Evolutionary conservation across 2,797 vertebrate genomes (phyloP).

Genomic region (Tarsius wallacei): DNA sequence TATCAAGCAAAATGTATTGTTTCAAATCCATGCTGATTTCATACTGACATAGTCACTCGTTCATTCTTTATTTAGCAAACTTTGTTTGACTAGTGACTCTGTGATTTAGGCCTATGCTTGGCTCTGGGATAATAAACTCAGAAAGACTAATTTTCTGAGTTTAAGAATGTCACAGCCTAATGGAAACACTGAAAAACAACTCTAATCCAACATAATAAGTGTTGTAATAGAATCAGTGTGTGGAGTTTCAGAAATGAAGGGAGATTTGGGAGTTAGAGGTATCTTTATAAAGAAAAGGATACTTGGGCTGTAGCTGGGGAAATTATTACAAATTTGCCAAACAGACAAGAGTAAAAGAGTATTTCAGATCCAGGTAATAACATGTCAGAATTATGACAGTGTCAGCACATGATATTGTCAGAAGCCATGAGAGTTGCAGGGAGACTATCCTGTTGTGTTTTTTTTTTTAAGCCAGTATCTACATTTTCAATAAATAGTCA

Average conservation of each 20-base stretch:
- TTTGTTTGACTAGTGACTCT: background rate
- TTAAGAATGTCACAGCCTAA: background rate
- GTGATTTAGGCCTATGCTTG: background rate
- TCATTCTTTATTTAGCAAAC: background rate
- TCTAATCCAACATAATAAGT: background rate
- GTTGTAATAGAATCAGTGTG: background rate
- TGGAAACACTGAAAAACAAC: background rate
- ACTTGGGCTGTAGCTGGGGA: background rate
- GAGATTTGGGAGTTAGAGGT: background rate
- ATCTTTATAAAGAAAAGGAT: background rate
- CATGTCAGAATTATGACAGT: background rate
- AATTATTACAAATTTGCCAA: background rate
- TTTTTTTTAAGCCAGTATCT: background rate
- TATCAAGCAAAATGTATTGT: background rate
- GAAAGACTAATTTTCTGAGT: slow-evolving; percentile 5
- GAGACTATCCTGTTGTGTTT: background rate
- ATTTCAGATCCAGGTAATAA: background rate
- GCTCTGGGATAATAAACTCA: slow-evolving; percentile 12
- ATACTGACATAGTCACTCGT: background rate
- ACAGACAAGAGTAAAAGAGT: background rate
- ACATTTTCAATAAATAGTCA: background rate
- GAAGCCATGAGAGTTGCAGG: background rate
- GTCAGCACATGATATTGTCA: background rate
- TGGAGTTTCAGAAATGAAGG: background rate
- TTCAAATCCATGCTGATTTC: background rate